Evolutionary conservation across 2,113 vertebrate species (phyloP).

Genomic region (Sapajus apella): DNA sequence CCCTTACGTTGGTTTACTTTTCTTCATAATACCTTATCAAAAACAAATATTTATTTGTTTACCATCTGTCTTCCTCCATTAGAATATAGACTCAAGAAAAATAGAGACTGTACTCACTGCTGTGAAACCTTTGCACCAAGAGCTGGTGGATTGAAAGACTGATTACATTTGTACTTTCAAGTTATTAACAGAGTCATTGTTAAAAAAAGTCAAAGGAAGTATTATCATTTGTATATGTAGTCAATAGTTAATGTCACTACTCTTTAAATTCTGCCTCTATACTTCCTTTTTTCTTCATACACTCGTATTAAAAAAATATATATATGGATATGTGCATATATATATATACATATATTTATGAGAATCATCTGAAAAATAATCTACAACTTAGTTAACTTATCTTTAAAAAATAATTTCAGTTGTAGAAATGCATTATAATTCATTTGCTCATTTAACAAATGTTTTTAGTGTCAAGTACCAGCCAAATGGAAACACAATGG

Average conservation of each 20-base stretch:
- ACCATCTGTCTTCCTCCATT: not conserved
- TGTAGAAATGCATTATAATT: not conserved
- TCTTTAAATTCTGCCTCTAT: not conserved
- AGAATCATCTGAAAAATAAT: not conserved
- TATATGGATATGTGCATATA: not conserved
- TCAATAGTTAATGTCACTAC: not conserved
- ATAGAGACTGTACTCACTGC: not conserved
- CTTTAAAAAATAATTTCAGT: not conserved
- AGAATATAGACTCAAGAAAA: not conserved
- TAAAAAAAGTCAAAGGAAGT: not conserved
- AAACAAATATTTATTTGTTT: not conserved
- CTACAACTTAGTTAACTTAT: not conserved
- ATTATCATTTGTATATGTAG: not conserved
- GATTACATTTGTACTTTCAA: not conserved
- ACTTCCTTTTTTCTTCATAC: not conserved
- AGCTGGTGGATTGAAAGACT: not conserved
- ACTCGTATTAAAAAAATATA: not conserved
- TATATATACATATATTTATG: not conserved
- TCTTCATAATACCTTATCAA: not conserved
- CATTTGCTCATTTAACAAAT: conserved; percentile 7
- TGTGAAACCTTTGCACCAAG: not conserved
- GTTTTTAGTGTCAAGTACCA: not conserved
- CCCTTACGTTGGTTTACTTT: not conserved
- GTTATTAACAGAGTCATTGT: not conserved
- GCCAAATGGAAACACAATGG: not conserved